Evolutionary conservation across 2,113 vertebrate genomes (phyloP), one percentile per base, ranked within the genome.

Genomic region (Salvelinus fontinalis): DNA sequence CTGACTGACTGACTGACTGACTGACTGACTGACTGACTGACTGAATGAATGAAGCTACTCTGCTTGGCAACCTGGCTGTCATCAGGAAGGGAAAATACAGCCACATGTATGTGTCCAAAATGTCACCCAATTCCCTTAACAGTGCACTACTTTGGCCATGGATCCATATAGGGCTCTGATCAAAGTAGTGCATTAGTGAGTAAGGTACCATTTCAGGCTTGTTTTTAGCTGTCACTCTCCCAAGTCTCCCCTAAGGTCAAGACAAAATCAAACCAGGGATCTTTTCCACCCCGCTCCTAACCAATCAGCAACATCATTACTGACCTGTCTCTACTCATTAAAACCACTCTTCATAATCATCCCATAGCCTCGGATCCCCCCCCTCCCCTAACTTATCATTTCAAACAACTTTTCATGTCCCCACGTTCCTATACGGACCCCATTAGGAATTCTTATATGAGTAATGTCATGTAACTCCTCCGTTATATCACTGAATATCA

Each of bases 281-380:
- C 84, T 81, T 74, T 62, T 67, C 71, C 67, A 29, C 64, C 67
- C 70, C 72, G 64, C 70, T 79, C 67, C 74, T 7, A 78, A 75
- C 81, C 82, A 88, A 86, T 87, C 85, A 80, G 72, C 72, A 29
- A 59, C 78, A 70, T 85, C 78, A 82, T 85, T 85, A 82, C 79
- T 76, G 60, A 65, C 77, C 81, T 84, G 84, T 89, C 85, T 67
- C 48, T 69, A 80, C 74, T 79, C 79, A 83, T 85, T 83, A 85
- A 70, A 73, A 60, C 57, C 12, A 0, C 14, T 24, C 65, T 67
- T 26, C 31, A 34, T 57, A 78, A 18, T 27, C 16, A 24, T 54
- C 49, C 2, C 16, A 44, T 5, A 18, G 48, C 60, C 44, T 62
- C 60, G 18, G 5, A 2, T 22, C 9, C 2, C 2, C 8, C 8